phyloP scores from a whole-genome alignment of 2,797 vertebrate genomes.

The Sebastes taczanowskii region DNA sequence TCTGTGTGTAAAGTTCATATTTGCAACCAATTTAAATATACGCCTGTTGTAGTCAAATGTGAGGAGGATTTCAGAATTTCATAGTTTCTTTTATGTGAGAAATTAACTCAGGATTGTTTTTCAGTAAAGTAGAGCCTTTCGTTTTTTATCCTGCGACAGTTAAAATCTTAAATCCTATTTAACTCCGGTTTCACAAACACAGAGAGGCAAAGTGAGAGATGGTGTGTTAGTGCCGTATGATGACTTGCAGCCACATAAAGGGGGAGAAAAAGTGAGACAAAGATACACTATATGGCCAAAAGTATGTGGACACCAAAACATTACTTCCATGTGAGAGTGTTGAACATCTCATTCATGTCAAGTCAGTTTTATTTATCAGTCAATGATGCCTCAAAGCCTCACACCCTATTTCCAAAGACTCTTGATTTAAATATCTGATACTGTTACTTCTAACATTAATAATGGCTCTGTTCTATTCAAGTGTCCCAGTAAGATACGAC shows the following conservation, averaged over 20 bases:
- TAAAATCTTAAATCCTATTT: not conserved
- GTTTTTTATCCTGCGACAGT: not conserved
- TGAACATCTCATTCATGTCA: not conserved
- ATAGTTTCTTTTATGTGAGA: not conserved
- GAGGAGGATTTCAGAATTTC: not conserved
- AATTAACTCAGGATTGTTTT: not conserved
- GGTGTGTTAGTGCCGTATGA: not conserved
- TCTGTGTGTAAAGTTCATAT: constrained; percentile 33
- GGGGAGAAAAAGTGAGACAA: not conserved
- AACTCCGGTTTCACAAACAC: not conserved
- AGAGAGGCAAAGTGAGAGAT: not conserved
- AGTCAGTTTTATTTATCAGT: not conserved
- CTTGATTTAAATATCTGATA: not conserved
- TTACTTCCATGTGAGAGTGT: not conserved
- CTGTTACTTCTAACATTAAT: not conserved
- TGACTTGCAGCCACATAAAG: not conserved
- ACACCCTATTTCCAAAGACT: not conserved
- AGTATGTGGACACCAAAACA: not conserved
- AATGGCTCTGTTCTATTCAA: not conserved
- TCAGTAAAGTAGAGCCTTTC: not conserved
- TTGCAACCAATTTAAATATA: constrained; percentile 6
- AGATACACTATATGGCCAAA: not conserved
- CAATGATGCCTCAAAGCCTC: not conserved
- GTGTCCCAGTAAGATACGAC: not conserved
- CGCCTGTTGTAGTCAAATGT: not conserved